Evolutionary conservation across 2,113 vertebrate genomes (phyloP).

Genomic region (Microtus pennsylvanicus): DNA sequence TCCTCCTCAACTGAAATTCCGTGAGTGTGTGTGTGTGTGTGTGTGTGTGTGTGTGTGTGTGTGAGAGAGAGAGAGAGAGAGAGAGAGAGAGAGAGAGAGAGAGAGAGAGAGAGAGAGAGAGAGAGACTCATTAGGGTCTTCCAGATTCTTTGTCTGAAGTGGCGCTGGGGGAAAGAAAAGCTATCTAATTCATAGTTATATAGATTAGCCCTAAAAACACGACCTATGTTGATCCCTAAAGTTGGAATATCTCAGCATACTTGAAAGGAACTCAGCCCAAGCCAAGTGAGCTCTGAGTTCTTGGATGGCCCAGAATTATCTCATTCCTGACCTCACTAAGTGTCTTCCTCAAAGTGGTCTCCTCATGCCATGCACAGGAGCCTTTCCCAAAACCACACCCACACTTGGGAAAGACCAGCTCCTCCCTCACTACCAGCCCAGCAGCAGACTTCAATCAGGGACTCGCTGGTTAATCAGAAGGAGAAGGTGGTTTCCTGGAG

Average conservation of each 20-base stretch:
- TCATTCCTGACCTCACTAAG: slow-evolving; percentile 7
- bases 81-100: not conserved
- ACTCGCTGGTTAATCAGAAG: slow-evolving; percentile 34
- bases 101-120: not conserved
- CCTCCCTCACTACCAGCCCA: not conserved
- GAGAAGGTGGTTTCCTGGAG: slow-evolving; percentile 39
- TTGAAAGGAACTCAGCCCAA: not conserved
- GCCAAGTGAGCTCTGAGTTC: not conserved
- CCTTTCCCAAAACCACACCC: slow-evolving; percentile 54
- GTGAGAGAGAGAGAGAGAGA: not conserved
- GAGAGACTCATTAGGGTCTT: not conserved
- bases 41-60: not conserved
- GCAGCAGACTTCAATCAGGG: not conserved
- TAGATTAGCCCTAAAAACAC: not conserved
- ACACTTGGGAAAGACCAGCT: slow-evolving; percentile 20
- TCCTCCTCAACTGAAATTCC: slow-evolving; percentile 19
- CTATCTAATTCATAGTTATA: not conserved
- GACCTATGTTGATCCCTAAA: not conserved
- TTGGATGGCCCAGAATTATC: not conserved
- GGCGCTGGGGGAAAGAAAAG: not conserved
- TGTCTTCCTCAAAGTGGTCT: not conserved
- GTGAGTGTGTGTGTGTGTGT: not conserved
- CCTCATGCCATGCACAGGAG: not conserved
- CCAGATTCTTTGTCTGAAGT: not conserved
- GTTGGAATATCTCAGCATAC: not conserved